Evolutionary conservation across 1,140 invertebrate genomes (phyloP), one percentile per base, ranked within the genome.

Genomic region (Drosophila nannoptera): DNA sequence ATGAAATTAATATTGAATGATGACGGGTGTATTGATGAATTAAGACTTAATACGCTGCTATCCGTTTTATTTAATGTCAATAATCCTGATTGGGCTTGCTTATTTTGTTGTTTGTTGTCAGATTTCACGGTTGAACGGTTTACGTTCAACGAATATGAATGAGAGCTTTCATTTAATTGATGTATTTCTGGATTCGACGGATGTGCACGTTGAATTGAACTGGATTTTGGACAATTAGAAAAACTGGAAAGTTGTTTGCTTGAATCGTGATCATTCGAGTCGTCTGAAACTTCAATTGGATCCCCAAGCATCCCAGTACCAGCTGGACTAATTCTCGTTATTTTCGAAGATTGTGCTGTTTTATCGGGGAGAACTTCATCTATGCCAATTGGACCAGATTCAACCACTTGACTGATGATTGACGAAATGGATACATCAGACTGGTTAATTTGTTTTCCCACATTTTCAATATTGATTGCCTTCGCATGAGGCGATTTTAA

Each of bases 281-380:
- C 87, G 62, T 88, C 87, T 0, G 87, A 88, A 0, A 88, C 83
- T 42, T 88, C 87, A 38, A 88, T 88, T 5, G 87, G 87, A 48
- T 88, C 87, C 16, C 78, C 81, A 11, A 74, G 42, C 35, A 73
- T 78, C 12, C 82, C 81, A 11, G 74, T 78, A 22, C 60, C 71
- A 14, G 46, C n/a, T n/a, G 46, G 22, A 4, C 40, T 52, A 2
- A 22, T 1, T 9, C 58, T 73, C 4, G 36, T 38, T 0, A n/a
- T 46, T 58, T 72, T 31, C 6, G 8, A 14, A 8, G 38, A n/a
- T 40, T n/a, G 11, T 1, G 7, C 4, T 7, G 0, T 31, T 2
- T 63, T 33, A 8, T 38, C 33, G 5, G 22, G 5, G 5, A 22
- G 35, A 7, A 9, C 0, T 22, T 62, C 38, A 32, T 54, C 7